Evolutionary conservation across 1,140 invertebrate genomes (phyloP), one percentile per base, ranked within the genome.

Genomic region (Aphidius ervi): DNA sequence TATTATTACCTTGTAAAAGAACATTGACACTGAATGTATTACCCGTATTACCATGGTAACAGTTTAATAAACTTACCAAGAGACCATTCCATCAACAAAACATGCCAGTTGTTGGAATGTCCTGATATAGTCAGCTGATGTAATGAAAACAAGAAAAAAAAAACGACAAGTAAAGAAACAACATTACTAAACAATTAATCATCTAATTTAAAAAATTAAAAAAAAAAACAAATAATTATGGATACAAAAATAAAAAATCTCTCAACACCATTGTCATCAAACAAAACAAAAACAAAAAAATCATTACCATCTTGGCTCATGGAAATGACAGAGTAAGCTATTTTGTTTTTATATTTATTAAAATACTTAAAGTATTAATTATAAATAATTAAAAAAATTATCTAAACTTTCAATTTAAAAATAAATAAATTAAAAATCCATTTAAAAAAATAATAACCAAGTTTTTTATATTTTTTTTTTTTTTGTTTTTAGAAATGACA

Each of bases 321-420:
- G 56, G 70, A 72, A 62, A 72, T 72, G 70, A 62, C 65, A 2
- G 65, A 70, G 70, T 72, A 66, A 49, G 65, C 69, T 8, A 3
- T 20, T 46, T 10, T 55, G 46, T 65, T 63, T 16, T 16, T 16
- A 16, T 16, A 16, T 16, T 16, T 16, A 16, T 16, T 16, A 16
- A 16, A 16, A 0, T 16, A 1, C 16, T 16, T n/a, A n/a, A n/a
- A n/a, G n/a, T n/a, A n/a, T n/a, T n/a, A n/a, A n/a, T n/a, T n/a
- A n/a, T n/a, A 16, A 16, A 16, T 16, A 16, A 16, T 16, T 16
- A 16, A 16, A 16, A 16, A 16, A 16, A 16, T 16, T 16, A 16
- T 16, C 16, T 16, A 16, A 16, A 16, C 16, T 16, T 0, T 16
- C 1, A 16, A 16, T 16, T 16, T 16, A 16, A 0, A 16, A 16